These are phyloP conservation scores for Abscondita cerata DNA, from an alignment of 2,888 invertebrate genomes.

Conservation along the genomic window DNA sequence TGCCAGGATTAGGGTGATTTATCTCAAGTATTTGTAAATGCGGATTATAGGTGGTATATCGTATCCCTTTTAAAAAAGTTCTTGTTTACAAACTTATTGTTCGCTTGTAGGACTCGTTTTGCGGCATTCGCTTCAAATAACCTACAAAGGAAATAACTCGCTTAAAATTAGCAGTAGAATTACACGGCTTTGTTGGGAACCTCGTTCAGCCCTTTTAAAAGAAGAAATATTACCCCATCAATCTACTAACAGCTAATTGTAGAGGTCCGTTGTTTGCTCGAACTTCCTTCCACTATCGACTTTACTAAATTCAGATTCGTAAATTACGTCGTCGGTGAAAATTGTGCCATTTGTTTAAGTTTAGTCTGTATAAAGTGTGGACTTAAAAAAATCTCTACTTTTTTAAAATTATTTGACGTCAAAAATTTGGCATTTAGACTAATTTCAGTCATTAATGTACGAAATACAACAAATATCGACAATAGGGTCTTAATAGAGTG, in stretches of 20 bases:
- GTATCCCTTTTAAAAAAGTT: slow-evolving; percentile 45
- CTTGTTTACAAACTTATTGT: slow-evolving; percentile 47
- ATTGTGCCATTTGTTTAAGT: not conserved
- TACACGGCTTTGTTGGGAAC: slow-evolving; percentile 34
- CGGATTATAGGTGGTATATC: slow-evolving; percentile 47
- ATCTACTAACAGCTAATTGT: slow-evolving; percentile 55
- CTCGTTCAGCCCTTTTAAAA: slow-evolving; percentile 35
- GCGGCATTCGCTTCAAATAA: slow-evolving; percentile 27
- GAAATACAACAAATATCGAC: too few relatives aligned
- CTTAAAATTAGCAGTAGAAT: slow-evolving; percentile 32
- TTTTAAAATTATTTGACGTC: too few relatives aligned
- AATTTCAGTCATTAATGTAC: too few relatives aligned
- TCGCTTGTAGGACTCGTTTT: slow-evolving; percentile 36
- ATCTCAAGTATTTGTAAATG: slow-evolving; percentile 57
- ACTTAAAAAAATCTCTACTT: too few relatives aligned
- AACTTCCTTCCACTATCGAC: slow-evolving; percentile 24
- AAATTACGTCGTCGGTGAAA: slow-evolving; percentile 22
- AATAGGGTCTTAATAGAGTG: too few relatives aligned
- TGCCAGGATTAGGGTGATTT: slow-evolving; percentile 55
- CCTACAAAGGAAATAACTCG: slow-evolving; percentile 27
- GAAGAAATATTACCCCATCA: slow-evolving; percentile 45
- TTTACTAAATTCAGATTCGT: slow-evolving; percentile 26
- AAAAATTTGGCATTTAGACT: too few relatives aligned
- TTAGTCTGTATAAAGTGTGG: too few relatives aligned
- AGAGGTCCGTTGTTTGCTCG: slow-evolving; percentile 38